Base-by-base conservation (phyloP, 2,888 invertebrate species). In the Trichopoda pennipes region DNA sequence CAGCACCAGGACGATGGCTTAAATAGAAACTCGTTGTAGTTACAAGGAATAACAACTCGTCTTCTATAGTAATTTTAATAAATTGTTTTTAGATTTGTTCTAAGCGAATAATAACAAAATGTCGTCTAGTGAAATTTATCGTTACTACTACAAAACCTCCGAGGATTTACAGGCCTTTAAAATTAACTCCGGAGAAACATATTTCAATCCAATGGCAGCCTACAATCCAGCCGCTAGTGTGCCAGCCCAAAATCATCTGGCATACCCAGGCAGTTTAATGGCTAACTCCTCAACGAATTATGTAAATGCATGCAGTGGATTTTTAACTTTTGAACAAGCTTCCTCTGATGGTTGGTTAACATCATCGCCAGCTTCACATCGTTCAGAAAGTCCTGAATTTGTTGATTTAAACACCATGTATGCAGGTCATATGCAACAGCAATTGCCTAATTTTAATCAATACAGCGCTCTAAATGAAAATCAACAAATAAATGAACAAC, bases 271-370 rank as follows among this genome's bases (percentile, higher is more conserved):
- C 81, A 87, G 87, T 21, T 69, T 87, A 6, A 63, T 88, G 84
- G 86, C 86, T 55, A 74, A 77, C 16, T 84, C 72, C 35, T 83
- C 87, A 44, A 60, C 63, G 17, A 88, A 87, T 56, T 88, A 86
- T 64, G 70, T 89, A 76, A 85, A 88, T 1, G 28, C 7, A 2
- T 76, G 85, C 70, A 87, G 89, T 79, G 90, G 91, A 56, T 91
- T 89, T 83, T 88, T 90, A 66, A 88, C 86, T n/a, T 90, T 90
- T 55, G 90, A 90, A 84, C 90, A 91, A 76, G 89, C 91, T 63
- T 91, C 90, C 35, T 91, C 91, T 3, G 91, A 91, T 86, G 91
- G 91, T 68, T 91, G 91, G 91, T 88, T 90, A 81, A 90, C 91
- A 9, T 91, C 91, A 0, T 91, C 91, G 49, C 91, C 91, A 32